Evolutionary conservation across 1,140 invertebrate species (phyloP).

Genomic region (Bathynomus jamesi): DNA sequence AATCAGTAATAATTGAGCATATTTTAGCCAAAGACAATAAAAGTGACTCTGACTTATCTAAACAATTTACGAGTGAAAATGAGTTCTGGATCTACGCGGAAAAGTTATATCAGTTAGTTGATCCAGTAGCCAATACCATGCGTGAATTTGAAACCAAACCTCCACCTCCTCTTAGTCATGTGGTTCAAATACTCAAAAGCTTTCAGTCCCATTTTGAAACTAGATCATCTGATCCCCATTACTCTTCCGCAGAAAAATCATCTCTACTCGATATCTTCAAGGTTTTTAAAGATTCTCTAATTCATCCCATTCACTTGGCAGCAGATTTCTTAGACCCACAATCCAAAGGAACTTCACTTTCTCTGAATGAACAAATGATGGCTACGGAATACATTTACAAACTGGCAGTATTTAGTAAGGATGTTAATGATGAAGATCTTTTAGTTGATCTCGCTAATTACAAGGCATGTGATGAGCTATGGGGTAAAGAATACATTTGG

Average conservation of each 20-base stretch:
- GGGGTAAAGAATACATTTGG: neutral
- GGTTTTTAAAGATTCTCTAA: neutral
- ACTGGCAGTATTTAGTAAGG: neutral
- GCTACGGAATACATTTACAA: neutral
- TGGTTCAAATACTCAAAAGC: neutral
- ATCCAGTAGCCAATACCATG: neutral
- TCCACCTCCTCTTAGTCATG: neutral
- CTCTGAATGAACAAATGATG: neutral
- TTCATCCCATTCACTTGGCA: neutral
- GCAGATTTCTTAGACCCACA: neutral
- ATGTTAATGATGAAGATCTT: neutral
- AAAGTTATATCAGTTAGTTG: neutral
- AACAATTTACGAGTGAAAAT: neutral
- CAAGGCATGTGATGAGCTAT: neutral
- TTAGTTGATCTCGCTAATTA: neutral
- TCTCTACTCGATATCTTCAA: neutral
- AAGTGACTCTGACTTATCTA: neutral
- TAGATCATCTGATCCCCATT: neutral
- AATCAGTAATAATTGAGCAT: neutral
- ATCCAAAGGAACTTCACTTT: neutral
- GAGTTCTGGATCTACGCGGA: neutral
- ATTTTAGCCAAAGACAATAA: neutral
- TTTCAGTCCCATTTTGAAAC: neutral
- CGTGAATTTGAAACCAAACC: neutral
- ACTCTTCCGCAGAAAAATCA: neutral